Conservation (phyloP, 2,888 invertebrate species). For the Tubulanus polymorphus region DNA sequence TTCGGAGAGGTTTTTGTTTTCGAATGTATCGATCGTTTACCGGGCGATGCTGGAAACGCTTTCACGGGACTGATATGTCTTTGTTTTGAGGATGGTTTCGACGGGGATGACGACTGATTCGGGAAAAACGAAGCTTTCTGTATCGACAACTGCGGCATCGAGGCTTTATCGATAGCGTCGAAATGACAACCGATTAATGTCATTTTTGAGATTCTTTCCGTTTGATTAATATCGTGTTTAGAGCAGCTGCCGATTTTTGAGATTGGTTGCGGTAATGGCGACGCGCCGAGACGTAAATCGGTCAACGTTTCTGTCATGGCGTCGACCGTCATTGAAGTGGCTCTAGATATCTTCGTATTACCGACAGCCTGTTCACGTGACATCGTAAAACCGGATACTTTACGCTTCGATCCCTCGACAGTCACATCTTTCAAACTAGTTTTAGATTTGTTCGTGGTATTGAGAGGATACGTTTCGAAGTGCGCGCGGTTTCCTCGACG, state of each 20-base stretch:
- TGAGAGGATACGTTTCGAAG: not conserved
- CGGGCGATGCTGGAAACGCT: too few relatives aligned
- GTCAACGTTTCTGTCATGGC: not conserved
- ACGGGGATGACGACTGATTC: too few relatives aligned
- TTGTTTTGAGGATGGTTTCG: too few relatives aligned
- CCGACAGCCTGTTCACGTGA: not conserved
- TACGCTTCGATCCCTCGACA: not conserved
- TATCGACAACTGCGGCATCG: not conserved
- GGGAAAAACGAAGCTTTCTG: slow-evolving; percentile 1
- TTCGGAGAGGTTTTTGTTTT: too few relatives aligned
- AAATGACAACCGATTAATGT: not conserved
- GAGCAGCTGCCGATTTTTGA: not conserved
- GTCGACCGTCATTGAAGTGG: not conserved
- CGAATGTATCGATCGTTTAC: too few relatives aligned
- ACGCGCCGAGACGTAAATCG: not conserved
- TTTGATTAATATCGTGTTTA: not conserved
- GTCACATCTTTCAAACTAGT: not conserved
- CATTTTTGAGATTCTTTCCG: not conserved
- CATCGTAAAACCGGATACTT: not conserved
- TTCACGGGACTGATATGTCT: too few relatives aligned
- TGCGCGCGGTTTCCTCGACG: not conserved
- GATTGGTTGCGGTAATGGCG: not conserved
- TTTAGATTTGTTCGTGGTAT: not conserved
- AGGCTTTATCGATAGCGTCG: not conserved
- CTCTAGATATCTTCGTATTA: not conserved